Evolutionary conservation across 2,888 invertebrate species (phyloP).

Genomic region (Calameuta idolon): DNA sequence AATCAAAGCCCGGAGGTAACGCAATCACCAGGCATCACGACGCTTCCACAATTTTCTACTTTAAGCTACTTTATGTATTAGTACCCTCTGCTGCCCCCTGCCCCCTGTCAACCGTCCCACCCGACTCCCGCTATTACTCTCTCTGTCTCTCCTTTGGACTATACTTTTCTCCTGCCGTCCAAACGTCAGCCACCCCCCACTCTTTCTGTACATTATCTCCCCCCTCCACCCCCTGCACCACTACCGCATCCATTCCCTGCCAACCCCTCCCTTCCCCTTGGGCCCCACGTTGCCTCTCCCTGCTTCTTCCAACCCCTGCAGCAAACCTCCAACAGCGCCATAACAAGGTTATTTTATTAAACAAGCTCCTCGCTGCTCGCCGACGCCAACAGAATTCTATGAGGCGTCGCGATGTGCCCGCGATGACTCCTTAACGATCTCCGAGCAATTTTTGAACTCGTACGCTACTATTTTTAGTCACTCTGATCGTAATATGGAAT

Average conservation of each 20-base stretch:
- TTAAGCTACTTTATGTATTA: constrained; percentile 68
- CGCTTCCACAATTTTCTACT: constrained; percentile 68
- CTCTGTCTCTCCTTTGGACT: constrained; percentile 20
- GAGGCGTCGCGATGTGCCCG: constrained; percentile 27
- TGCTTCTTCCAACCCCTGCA: constrained; percentile 6
- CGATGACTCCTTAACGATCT: not conserved
- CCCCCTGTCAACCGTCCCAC: constrained; percentile 1
- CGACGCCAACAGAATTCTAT: constrained; percentile 35
- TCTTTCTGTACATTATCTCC: constrained; percentile 23
- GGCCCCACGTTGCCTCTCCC: not conserved
- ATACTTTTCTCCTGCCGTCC: not conserved
- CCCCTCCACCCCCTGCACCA: constrained; percentile 19
- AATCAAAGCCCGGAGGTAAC: constrained; percentile 68
- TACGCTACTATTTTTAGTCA: not conserved
- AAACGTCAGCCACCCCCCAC: not conserved
- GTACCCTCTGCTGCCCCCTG: constrained; percentile 41
- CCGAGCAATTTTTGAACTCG: not conserved
- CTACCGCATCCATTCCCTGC: not conserved
- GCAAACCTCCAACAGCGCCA: constrained; percentile 34
- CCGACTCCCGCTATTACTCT: constrained; percentile 23
- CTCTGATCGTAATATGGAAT: not conserved
- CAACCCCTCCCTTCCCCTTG: not conserved
- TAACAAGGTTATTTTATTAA: constrained; percentile 65
- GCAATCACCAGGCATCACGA: constrained; percentile 68
- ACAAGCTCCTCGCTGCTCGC: constrained; percentile 53